Percentiles rank a stretch among this genome's conserved stretches.
Conservation (phyloP, 2,113 vertebrate species). For the Symphodus melops region DNA sequence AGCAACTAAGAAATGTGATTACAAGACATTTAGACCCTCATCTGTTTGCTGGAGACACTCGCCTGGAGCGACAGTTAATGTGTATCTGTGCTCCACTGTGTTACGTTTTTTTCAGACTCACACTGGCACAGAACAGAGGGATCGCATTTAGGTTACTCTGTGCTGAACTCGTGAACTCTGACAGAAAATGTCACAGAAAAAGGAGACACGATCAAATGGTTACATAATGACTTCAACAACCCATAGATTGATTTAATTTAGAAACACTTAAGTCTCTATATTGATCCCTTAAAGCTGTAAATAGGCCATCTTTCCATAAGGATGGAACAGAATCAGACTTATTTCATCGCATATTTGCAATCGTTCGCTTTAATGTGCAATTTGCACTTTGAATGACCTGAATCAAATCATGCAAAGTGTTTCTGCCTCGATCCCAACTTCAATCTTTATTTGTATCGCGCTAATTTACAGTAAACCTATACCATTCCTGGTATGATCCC, state of each 20-base stretch:
- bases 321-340: background rate
- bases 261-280: background rate
- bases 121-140: background rate
- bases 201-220: background rate
- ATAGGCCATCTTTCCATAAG: background rate
- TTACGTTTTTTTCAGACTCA: slow-evolving; percentile 1
- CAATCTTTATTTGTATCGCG: too few species aligned
- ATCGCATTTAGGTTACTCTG: background rate
- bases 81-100: background rate
- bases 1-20: slow-evolving; percentile 30
- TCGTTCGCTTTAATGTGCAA: background rate
- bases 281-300: background rate
- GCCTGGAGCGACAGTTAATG: slow-evolving; percentile 7
- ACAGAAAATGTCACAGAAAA: background rate
- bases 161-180: slow-evolving; percentile 32
- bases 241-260: background rate
- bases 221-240: background rate
- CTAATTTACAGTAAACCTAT: too few species aligned
- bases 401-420: too few species aligned
- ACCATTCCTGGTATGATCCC: too few species aligned
- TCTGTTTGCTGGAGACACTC: background rate
- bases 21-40: slow-evolving; percentile 39
- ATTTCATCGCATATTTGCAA: background rate
- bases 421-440: too few species aligned
- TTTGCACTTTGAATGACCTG: too few species aligned